Base-by-base conservation (phyloP, 2,888 invertebrate species). In the Ormyrus thymus region DNA sequence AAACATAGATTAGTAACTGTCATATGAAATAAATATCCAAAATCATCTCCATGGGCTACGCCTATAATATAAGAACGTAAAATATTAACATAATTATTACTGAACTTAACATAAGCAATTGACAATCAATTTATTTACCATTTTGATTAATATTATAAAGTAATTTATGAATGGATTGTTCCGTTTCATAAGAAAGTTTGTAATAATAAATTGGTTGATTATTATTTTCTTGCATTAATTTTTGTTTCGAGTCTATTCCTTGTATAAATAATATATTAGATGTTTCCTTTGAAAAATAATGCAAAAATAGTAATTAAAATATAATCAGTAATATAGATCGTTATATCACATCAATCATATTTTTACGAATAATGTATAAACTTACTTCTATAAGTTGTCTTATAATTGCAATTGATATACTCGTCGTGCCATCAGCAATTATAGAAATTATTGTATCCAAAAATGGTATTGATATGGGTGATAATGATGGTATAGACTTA, bases 41-140 rank as follows among this genome's bases (percentile, higher is more conserved):
- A 88, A 0, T 94, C 94, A 82, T 94, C 94, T 0, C 90, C 92
- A 84, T 94, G 94, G 10, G 92, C 92, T 0, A 92, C 91, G 2
- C 93, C 94, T 76, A 4, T 29, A 29, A 29, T 29, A 29, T 29
- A 29, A 29, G 10, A 46, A 13, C n/a, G 9, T n/a, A 50, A 62
- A 43, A 1, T 13, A 55, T 29, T 45, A n/a, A 9, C n/a, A 56
- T 48, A 29, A 29, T 0, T 29, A 29, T 29, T 29, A 29, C 29
- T 1, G 0, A 29, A 29, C 2, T 29, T 29, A 29, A 29, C 29
- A 29, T 29, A 29, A 29, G 29, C 4, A 29, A 29, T 29, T 29
- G 4, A 29, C 29, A 29, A 29, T 29, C 4, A 29, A 29, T 15
- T 48, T 11, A 9, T 43, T 76, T 78, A 82, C 82, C 82, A 15